Conservation (phyloP, 1,140 invertebrate genomes). For the fruit fly (Drosophila melanogaster) region Release_6_plus_ISO1_MT NT_033777.3:27294501-27295000, state of each 20-base stretch:
- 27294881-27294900: conserved; percentile 96
- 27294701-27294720: conserved; percentile 84
- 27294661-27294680: background rate
- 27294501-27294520: background rate
- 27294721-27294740: conserved; percentile 98
- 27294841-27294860: conserved; percentile 93
- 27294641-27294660: conserved; percentile 81
- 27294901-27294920: conserved; percentile 89
- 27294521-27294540: background rate
- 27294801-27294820: conserved; percentile 95
- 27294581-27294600: conserved; percentile 96
- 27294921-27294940: background rate
- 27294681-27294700: no score
- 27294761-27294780: conserved; percentile 94
- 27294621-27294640: conserved; percentile 97
- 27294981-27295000: no score
- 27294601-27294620: conserved; percentile 97
- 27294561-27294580: conserved; percentile 96
- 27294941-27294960: background rate
- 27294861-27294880: conserved; percentile 97
- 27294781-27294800: conserved; percentile 97
- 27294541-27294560: conserved; percentile 89
- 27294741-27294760: conserved; percentile 93
- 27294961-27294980: no score
- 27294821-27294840: conserved; percentile 91